These are phyloP conservation scores for Camponotus floridanus DNA, from an alignment of 1,140 invertebrate genomes.

Conservation along the genomic window DNA sequence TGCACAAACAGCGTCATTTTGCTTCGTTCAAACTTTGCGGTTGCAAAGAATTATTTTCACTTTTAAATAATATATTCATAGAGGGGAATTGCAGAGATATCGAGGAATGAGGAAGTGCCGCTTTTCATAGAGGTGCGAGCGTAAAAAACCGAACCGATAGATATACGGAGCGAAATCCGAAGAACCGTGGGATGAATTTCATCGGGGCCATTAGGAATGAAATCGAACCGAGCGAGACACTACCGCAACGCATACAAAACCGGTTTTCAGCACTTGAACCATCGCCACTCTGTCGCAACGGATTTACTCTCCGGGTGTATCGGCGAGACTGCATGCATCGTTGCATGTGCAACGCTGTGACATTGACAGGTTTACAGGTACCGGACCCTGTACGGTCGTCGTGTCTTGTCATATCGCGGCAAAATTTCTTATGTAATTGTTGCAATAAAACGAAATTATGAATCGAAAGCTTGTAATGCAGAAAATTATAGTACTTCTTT, in stretches of 20 bases:
- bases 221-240: constrained; percentile 77
- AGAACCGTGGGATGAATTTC: constrained; percentile 78
- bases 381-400: background rate
- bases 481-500: background rate
- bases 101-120: constrained; percentile 39
- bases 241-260: constrained; percentile 75
- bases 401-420: constrained; percentile 55
- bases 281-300: constrained; percentile 64
- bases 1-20: background rate
- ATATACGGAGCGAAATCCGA: constrained; percentile 37
- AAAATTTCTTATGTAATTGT: constrained; percentile 53
- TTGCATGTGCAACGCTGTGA: constrained; percentile 69
- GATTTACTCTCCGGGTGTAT: constrained; percentile 58
- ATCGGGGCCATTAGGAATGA: constrained; percentile 78
- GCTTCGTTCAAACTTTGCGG: background rate
- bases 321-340: constrained; percentile 65
- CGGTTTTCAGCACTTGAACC: constrained; percentile 71
- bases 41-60: too few relatives aligned
- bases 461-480: background rate
- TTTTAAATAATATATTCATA: too few relatives aligned
- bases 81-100: background rate
- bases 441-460: constrained; percentile 37
- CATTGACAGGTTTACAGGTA: constrained; percentile 71
- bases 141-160: constrained; percentile 38
- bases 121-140: constrained; percentile 33